Conservation (phyloP, 2,888 invertebrate species). For the Nomada lathburiana region DNA sequence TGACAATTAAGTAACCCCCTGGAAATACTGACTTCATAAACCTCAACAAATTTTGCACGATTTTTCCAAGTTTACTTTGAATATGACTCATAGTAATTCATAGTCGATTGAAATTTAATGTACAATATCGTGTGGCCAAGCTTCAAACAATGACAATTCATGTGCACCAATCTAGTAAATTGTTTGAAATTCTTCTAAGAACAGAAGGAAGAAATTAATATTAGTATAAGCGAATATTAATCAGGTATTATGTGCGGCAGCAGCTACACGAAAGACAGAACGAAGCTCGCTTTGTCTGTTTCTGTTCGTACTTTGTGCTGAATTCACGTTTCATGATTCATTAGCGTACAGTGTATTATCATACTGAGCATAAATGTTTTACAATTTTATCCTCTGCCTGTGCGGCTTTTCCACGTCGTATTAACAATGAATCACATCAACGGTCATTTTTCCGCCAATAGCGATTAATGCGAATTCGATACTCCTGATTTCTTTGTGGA, state of each 20-base stretch:
- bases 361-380: neutral
- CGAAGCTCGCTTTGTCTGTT: neutral
- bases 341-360: neutral
- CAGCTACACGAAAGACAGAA: neutral
- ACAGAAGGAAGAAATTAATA: neutral
- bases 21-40: no score
- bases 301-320: neutral
- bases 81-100: no score
- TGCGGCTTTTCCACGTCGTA: neutral
- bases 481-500: neutral
- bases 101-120: no score
- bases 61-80: no score
- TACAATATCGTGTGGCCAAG: no score
- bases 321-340: conserved; percentile 14
- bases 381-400: neutral
- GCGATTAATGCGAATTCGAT: neutral
- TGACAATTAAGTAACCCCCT: no score
- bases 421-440: conserved; percentile 12
- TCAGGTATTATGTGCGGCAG: neutral
- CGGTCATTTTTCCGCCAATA: conserved; percentile 21
- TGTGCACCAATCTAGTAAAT: neutral
- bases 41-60: no score
- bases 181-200: neutral
- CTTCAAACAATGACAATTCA: no score
- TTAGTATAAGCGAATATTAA: neutral